Conservation (phyloP, 1,140 invertebrate species). For the Drosophila biarmipes region DNA sequence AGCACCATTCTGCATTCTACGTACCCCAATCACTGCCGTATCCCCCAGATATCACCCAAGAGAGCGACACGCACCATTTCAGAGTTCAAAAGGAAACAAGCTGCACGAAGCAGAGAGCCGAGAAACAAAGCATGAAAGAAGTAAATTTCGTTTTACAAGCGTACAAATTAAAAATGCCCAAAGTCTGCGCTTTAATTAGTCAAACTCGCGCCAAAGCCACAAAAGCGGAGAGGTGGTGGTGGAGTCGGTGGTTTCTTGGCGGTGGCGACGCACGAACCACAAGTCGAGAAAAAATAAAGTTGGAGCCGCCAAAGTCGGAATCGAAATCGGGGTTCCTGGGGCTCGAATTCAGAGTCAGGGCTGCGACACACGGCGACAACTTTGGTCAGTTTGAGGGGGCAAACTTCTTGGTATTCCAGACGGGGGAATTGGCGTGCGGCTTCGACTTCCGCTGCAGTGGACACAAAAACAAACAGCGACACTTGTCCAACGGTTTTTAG, state of each 20-base stretch:
- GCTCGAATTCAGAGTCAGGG: constrained; percentile 43
- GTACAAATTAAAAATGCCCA: constrained; percentile 83
- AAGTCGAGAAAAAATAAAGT: constrained; percentile 24
- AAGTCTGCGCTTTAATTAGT: constrained; percentile 81
- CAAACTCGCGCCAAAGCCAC: constrained; percentile 81
- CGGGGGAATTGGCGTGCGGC: constrained; percentile 53
- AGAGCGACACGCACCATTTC: constrained; percentile 66
- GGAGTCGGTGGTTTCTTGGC: constrained; percentile 14
- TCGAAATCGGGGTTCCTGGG: constrained; percentile 6
- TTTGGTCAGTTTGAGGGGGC: constrained; percentile 62
- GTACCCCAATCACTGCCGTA: constrained; percentile 1
- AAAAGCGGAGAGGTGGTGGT: constrained; percentile 31
- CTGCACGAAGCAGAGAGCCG: constrained; percentile 64
- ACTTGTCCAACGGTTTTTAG: constrained; percentile 71
- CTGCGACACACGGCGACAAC: constrained; percentile 65
- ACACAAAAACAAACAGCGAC: constrained; percentile 30
- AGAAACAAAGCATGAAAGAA: constrained; percentile 50
- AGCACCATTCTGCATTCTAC: background rate
- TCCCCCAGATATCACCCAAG: constrained; percentile 17
- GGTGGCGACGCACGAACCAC: constrained; percentile 67
- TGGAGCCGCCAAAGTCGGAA: constrained; percentile 30
- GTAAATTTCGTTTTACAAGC: constrained; percentile 82
- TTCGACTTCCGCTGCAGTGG: constrained; percentile 72
- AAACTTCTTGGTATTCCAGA: constrained; percentile 71
- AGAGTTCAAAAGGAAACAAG: constrained; percentile 80